Evolutionary conservation across 2,113 vertebrate genomes (phyloP).

Genomic region (Cromileptes altivelis): DNA sequence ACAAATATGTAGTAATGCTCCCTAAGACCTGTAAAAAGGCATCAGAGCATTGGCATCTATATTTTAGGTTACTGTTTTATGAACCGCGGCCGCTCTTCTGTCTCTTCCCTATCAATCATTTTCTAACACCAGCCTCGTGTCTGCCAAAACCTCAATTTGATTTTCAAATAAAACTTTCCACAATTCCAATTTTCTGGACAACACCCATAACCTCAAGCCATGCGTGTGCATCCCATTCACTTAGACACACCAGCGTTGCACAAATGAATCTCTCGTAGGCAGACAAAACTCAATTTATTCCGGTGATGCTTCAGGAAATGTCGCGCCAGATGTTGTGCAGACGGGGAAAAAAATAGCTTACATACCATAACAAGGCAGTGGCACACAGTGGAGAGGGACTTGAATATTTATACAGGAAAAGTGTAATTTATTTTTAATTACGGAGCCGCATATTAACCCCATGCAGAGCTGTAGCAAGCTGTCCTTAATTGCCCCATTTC

Average conservation of each 20-base stretch:
- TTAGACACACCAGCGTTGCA: constrained; percentile 65
- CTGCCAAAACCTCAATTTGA: constrained; percentile 21
- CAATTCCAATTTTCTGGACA: constrained; percentile 48
- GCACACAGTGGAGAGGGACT: constrained; percentile 74
- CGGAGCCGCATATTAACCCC: constrained; percentile 86
- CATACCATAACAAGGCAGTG: constrained; percentile 80
- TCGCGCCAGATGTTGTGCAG: constrained; percentile 80
- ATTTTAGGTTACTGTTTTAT: constrained; percentile 5
- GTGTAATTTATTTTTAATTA: constrained; percentile 90
- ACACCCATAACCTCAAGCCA: constrained; percentile 60
- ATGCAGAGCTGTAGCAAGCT: constrained; percentile 86
- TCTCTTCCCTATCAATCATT: constrained; percentile 11
- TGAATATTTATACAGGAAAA: constrained; percentile 87
- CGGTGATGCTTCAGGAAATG: constrained; percentile 80
- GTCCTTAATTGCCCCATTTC: constrained; percentile 89
- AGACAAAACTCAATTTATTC: constrained; percentile 82
- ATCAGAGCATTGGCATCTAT: not conserved
- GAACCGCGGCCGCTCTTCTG: not conserved
- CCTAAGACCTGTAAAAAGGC: no score
- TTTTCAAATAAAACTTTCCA: constrained; percentile 52
- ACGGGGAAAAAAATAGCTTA: constrained; percentile 76
- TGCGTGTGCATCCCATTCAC: constrained; percentile 68
- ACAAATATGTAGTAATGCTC: no score
- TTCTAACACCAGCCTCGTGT: constrained; percentile 12
- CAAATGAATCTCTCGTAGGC: constrained; percentile 71